Percentiles rank a stretch among this genome's conserved stretches.
phyloP scores from a whole-genome alignment of 2,888 invertebrate genomes.

The Apomyelois bistriatella region DNA sequence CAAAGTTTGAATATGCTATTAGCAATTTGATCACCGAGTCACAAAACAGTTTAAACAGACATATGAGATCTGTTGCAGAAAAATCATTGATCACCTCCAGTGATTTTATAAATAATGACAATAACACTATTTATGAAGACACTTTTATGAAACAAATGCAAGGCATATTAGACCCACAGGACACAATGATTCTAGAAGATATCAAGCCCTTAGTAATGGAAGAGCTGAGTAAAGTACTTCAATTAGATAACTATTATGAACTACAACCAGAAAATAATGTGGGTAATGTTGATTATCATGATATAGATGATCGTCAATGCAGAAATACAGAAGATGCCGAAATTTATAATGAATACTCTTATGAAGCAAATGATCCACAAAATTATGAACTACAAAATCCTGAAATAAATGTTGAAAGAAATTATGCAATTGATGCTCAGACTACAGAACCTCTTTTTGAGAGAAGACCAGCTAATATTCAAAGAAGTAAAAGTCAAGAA shows the following conservation, averaged over 20 bases:
- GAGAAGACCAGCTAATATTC: slow-evolving; percentile 34
- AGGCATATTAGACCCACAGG: slow-evolving; percentile 79
- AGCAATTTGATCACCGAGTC: slow-evolving; percentile 73
- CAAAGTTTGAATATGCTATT: slow-evolving; percentile 75
- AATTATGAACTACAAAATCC: slow-evolving; percentile 21
- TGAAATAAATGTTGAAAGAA: slow-evolving; percentile 18
- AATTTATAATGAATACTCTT: slow-evolving; percentile 26
- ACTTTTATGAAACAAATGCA: slow-evolving; percentile 87
- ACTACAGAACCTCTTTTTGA: slow-evolving; percentile 41
- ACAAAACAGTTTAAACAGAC: slow-evolving; percentile 68
- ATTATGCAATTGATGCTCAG: slow-evolving; percentile 22
- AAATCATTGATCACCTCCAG: slow-evolving; percentile 63
- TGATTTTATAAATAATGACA: slow-evolving; percentile 81
- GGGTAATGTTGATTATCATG: slow-evolving; percentile 23
- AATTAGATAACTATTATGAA: slow-evolving; percentile 56
- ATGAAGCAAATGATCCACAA: slow-evolving; percentile 27
- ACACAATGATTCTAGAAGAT: slow-evolving; percentile 76
- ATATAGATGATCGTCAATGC: slow-evolving; percentile 30
- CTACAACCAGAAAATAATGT: slow-evolving; percentile 37
- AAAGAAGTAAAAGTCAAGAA: slow-evolving; percentile 27
- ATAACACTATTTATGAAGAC: slow-evolving; percentile 83
- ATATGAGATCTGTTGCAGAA: slow-evolving; percentile 68
- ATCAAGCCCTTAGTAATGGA: slow-evolving; percentile 81
- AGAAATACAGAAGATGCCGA: slow-evolving; percentile 28
- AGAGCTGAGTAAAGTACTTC: slow-evolving; percentile 78